These are phyloP conservation scores for Callionymus lyra DNA, from an alignment of 2,113 vertebrate species.

Conservation along the genomic window DNA sequence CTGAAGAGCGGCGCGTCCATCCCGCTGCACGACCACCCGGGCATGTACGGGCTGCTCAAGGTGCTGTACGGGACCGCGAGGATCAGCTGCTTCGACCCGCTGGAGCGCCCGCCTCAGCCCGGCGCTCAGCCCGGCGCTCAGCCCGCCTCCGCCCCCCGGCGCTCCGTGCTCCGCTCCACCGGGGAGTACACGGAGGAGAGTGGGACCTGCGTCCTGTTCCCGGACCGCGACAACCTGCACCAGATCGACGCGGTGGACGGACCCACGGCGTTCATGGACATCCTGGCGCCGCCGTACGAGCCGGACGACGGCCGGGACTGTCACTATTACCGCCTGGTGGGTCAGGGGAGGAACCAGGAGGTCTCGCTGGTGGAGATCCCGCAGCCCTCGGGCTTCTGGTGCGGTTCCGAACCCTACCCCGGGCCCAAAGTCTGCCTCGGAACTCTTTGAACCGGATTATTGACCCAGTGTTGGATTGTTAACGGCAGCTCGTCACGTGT, in stretches of 20 bases:
- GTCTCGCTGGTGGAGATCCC: conserved; percentile 84
- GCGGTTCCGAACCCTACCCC: conserved; percentile 84
- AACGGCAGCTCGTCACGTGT: too few species aligned
- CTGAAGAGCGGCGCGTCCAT: conserved; percentile 83
- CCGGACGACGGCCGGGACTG: conserved; percentile 87
- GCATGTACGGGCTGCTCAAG: conserved; percentile 89
- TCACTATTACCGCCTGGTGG: conserved; percentile 81
- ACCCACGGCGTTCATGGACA: conserved; percentile 89
- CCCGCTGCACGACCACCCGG: conserved; percentile 93
- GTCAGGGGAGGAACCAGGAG: conserved; percentile 42
- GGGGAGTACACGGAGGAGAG: conserved; percentile 75
- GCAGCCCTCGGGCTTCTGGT: conserved; percentile 87
- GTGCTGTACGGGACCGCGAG: conserved; percentile 84
- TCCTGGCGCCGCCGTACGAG: conserved; percentile 92
- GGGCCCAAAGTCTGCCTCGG: conserved; percentile 74
- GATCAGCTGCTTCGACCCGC: conserved; percentile 83
- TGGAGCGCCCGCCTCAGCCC: conserved; percentile 41
- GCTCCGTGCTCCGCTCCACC: conserved; percentile 69
- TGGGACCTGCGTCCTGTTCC: conserved; percentile 76
- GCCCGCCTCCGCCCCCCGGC: conserved; percentile 44
- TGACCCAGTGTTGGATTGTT: too few species aligned
- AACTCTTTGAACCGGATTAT: too few species aligned
- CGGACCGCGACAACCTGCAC: conserved; percentile 86
- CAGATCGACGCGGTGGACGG: conserved; percentile 87
- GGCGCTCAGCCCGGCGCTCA: conserved; percentile 16